phyloP scores from a whole-genome alignment of 2,113 vertebrate genomes.

The Ciconia maguari region DNA sequence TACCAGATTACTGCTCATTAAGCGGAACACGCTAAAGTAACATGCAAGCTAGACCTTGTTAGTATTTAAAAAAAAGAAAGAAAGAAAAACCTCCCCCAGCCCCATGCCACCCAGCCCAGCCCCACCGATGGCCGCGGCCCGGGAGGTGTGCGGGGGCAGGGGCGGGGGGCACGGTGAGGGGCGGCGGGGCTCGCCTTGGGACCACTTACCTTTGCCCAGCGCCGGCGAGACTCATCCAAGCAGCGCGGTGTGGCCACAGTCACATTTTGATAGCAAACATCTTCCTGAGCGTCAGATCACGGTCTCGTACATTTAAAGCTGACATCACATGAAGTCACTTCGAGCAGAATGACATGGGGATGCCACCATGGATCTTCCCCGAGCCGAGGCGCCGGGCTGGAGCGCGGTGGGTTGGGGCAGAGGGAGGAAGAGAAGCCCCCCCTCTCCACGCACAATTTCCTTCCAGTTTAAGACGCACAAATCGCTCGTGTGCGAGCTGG shows the following conservation, averaged over 20 bases:
- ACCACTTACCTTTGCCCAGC: constrained; percentile 77
- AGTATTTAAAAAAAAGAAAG: neutral
- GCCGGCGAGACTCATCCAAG: constrained; percentile 78
- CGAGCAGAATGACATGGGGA: constrained; percentile 81
- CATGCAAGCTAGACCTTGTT: constrained; percentile 83
- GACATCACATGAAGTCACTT: constrained; percentile 89
- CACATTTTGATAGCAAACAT: constrained; percentile 87
- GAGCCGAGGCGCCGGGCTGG: constrained; percentile 28
- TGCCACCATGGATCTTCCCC: constrained; percentile 63
- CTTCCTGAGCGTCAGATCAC: constrained; percentile 85
- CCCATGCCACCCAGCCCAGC: constrained; percentile 24
- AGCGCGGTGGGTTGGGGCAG: constrained; percentile 62
- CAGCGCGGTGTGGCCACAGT: constrained; percentile 80
- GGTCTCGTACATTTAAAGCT: constrained; percentile 84
- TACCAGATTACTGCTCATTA: constrained; percentile 94
- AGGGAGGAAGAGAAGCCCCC: constrained; percentile 44
- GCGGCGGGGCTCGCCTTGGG: constrained; percentile 28
- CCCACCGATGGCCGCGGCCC: neutral
- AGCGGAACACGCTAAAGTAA: constrained; percentile 83
- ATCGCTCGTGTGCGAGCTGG: constrained; percentile 55
- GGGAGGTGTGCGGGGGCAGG: constrained; percentile 33
- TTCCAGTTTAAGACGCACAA: constrained; percentile 61
- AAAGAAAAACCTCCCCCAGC: neutral
- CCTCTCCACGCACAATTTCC: constrained; percentile 52
- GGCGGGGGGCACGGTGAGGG: constrained; percentile 13